These are phyloP conservation scores for Nilaparvata lugens DNA, from an alignment of 1,140 invertebrate genomes.

Conservation along the genomic window DNA sequence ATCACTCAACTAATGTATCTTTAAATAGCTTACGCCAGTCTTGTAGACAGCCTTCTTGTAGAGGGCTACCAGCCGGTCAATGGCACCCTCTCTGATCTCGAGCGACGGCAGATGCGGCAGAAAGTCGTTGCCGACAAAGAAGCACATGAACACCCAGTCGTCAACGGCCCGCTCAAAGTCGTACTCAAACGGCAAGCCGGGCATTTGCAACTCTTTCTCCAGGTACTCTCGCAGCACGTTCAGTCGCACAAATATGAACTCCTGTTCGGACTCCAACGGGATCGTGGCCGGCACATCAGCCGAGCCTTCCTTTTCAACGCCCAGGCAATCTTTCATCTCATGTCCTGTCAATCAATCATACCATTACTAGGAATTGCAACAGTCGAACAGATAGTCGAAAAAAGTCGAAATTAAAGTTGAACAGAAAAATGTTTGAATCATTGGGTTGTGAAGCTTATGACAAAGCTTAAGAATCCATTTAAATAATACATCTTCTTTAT, in stretches of 20 bases:
- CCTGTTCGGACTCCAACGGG: conserved; percentile 57
- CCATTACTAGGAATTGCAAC: neutral
- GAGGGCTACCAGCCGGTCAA: conserved; percentile 85
- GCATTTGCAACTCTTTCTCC: conserved; percentile 83
- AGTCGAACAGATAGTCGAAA: neutral
- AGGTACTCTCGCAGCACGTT: conserved; percentile 93
- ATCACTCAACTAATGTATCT: too few relatives aligned
- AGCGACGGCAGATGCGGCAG: conserved; percentile 95
- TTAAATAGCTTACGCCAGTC: conserved; percentile 64
- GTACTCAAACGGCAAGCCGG: conserved; percentile 84
- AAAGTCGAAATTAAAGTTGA: too few relatives aligned
- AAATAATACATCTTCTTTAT: too few relatives aligned
- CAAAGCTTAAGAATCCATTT: too few relatives aligned
- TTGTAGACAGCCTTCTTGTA: conserved; percentile 95
- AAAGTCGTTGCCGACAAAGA: conserved; percentile 99
- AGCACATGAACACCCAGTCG: conserved; percentile 99
- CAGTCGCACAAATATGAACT: conserved; percentile 85
- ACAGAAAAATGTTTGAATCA: too few relatives aligned
- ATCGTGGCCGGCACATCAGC: conserved; percentile 24
- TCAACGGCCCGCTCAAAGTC: conserved; percentile 86
- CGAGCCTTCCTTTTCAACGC: conserved; percentile 35
- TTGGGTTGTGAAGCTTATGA: too few relatives aligned
- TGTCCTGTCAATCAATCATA: conserved; percentile 63
- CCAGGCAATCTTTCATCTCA: conserved; percentile 91
- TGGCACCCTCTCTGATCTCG: conserved; percentile 96